Base-by-base conservation (phyloP, 2,113 vertebrate species). In the Notarius quadriscutis region DNA sequence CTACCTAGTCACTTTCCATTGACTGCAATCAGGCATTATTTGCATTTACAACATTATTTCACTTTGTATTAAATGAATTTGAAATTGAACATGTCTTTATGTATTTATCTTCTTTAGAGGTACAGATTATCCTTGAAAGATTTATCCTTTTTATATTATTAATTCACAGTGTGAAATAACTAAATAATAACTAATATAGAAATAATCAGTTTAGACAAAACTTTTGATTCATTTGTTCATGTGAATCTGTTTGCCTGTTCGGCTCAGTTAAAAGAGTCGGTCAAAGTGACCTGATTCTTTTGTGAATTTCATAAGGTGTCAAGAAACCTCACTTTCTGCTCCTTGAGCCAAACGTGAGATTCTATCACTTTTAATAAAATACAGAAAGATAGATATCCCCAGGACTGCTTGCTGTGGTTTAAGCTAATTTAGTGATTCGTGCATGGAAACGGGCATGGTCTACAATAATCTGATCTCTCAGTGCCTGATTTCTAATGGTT, bases 271-370 rank as follows among this genome's bases (percentile, higher is more conserved):
- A 77, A 50, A 77, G 74, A 77, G 20, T 77, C 48, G 2, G n/a
- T 53, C 50, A 77, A 51, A 14, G 5, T n/a, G 18, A 22, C 18
- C 9, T 77, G 74, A 53, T 77, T 77, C 75, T 55, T 78, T 17
- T 53, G 50, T 79, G 51, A 79, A 27, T 79, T 51, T 79, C 25
- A 8, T 78, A 53, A 53, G 11, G 50, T 78, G 75, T 78, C 75
- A 53, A 78, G 72, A n/a, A n/a, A 65, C 72, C 69, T 79, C 60
- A 75, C 84, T 48, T 86, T 53, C 17, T 62, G 20, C 22, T 85
- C 5, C 15, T 22, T 51, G 34, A 85, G 41, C 30, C 84, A 53
- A 85, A 63, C 5, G 41, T 67, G 50, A 50, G 10, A 72, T 53
- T n/a, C 34, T 51, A 30, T 69, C 41, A 30, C 41, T 30, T 25